These are phyloP conservation scores for Pyrocoelia pectoralis DNA, from an alignment of 2,888 invertebrate species.

Conservation along the genomic window DNA sequence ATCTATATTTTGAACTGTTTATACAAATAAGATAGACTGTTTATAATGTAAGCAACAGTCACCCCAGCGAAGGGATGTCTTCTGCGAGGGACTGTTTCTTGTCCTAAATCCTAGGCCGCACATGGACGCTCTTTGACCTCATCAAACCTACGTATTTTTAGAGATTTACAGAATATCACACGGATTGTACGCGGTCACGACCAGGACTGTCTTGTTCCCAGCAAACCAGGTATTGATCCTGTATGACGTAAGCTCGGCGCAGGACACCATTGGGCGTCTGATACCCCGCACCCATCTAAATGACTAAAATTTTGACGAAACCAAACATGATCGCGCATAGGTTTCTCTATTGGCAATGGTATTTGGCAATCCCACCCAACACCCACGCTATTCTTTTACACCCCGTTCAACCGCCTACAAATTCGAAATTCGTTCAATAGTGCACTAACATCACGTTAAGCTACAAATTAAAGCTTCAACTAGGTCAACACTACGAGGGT, in stretches of 20 bases:
- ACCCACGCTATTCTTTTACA: slow-evolving; percentile 60
- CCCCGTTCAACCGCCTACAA: slow-evolving; percentile 61
- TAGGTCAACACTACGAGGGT: slow-evolving; percentile 10
- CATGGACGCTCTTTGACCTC: slow-evolving; percentile 75
- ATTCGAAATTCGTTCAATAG: slow-evolving; percentile 62
- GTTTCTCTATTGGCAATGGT: slow-evolving; percentile 59
- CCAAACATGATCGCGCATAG: slow-evolving; percentile 62
- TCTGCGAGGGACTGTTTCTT: slow-evolving; percentile 96
- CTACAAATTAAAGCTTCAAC: slow-evolving; percentile 6
- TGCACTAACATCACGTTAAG: slow-evolving; percentile 20
- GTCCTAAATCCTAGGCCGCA: slow-evolving; percentile 95
- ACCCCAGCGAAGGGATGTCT: slow-evolving; percentile 96
- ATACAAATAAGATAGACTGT: slow-evolving; percentile 27
- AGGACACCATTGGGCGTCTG: slow-evolving; percentile 46
- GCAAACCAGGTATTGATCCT: slow-evolving; percentile 55
- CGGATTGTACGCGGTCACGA: slow-evolving; percentile 52
- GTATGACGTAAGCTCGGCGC: slow-evolving; percentile 55
- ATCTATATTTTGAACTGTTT: slow-evolving; percentile 31
- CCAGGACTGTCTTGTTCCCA: slow-evolving; percentile 53
- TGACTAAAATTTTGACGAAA: slow-evolving; percentile 57
- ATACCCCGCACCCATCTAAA: slow-evolving; percentile 45
- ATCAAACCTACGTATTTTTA: slow-evolving; percentile 48
- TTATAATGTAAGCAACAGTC: slow-evolving; percentile 77
- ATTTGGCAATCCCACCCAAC: slow-evolving; percentile 59
- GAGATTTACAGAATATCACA: slow-evolving; percentile 45